Evolutionary conservation across 2,797 vertebrate species (phyloP), one percentile per base, ranked within the genome.

Genomic region (Paedocypris micromegethes): DNA sequence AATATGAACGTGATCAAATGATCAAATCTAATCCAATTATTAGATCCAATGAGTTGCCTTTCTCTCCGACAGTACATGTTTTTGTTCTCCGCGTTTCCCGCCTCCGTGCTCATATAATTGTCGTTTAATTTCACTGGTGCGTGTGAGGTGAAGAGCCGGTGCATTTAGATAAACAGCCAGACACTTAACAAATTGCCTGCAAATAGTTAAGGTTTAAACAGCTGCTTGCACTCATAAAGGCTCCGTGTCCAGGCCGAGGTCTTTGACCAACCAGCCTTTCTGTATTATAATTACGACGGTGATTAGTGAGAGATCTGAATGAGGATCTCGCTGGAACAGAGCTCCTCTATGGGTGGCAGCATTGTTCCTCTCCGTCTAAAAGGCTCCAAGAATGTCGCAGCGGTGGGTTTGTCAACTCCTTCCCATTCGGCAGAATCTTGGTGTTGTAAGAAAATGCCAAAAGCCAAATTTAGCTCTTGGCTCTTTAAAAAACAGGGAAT

Each of bases 171-270:
- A 88, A 89, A 90, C 85, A 89, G 78, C 80, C 82, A 83, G 80
- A 83, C 85, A 81, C 72, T 85, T 83, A 83, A 87, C 87, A 88
- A 84, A 87, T 87, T 83, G 84, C 80, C 78, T 75, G 81, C 84
- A 88, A 89, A 88, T 74, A 89, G 66, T 74, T 42, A 23, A 78
- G 83, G 88, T 90, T 90, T 91, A 85, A 89, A 89, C 90, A 90
- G 89, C 87, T 90, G 90, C 68, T 80, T 81, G 68, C 80, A 78
- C 81, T 83, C 84, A 82, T 86, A 75, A 81, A 82, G 51, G 61
- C 76, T 46, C 62, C 59, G 8, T 8, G 61, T 70, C 58, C 61
- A 46, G 38, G 50, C 71, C 8, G 43, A 55, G 51, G 43, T 74
- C 46, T 44, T 51, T 51, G 56, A 48, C n/a, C n/a, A 38, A 64